Conservation (phyloP, 2,797 vertebrate species). For the Kryptopterus vitreolus region DNA sequence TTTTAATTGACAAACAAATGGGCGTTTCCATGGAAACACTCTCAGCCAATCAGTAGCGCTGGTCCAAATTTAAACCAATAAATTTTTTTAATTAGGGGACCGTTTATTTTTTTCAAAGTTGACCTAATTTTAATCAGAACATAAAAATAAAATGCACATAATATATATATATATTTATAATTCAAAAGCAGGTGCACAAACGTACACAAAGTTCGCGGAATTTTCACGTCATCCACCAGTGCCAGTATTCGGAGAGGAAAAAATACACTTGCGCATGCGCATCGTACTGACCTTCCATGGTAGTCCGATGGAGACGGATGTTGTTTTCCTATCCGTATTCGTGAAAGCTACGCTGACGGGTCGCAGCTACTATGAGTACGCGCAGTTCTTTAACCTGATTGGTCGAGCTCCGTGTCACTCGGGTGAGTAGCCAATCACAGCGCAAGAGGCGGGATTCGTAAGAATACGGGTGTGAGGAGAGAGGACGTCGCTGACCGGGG, state of each 20-base stretch:
- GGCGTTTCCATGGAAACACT: slow-evolving; percentile 67
- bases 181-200: neutral
- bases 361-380: neutral
- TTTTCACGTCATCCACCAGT: slow-evolving; percentile 46
- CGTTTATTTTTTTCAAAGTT: no score
- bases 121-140: no score
- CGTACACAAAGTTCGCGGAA: neutral
- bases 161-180: neutral
- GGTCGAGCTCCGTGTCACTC: neutral
- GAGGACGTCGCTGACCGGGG: neutral
- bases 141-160: neutral
- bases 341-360: neutral
- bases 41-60: neutral
- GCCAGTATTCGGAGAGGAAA: slow-evolving; percentile 6
- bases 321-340: slow-evolving; percentile 43
- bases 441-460: neutral
- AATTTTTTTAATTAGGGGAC: no score
- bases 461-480: slow-evolving; percentile 11
- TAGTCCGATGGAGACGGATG: slow-evolving; percentile 61
- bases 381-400: neutral
- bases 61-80: neutral
- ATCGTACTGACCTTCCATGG: slow-evolving; percentile 74
- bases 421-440: neutral
- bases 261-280: slow-evolving; percentile 53
- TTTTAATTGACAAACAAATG: slow-evolving; percentile 44